Evolutionary conservation across 2,797 vertebrate genomes (phyloP).

Genomic region (Tapirus indicus): DNA sequence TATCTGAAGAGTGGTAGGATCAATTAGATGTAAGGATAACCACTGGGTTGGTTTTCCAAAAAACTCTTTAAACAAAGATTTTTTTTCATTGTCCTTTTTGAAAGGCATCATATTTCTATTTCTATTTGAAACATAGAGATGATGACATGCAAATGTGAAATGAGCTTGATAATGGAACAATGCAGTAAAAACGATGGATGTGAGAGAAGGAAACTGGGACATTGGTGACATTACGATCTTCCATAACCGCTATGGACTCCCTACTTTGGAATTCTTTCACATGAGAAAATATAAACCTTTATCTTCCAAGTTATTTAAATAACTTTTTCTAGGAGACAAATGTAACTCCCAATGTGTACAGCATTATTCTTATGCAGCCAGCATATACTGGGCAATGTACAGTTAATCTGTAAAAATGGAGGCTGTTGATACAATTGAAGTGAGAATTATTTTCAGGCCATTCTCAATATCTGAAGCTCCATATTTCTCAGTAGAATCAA

Average conservation of each 20-base stretch:
- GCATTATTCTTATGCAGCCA: neutral
- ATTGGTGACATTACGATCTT: neutral
- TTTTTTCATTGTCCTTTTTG: neutral
- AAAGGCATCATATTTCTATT: neutral
- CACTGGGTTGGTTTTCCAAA: neutral
- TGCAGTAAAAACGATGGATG: neutral
- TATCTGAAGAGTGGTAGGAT: neutral
- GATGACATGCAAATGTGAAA: neutral
- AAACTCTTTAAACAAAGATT: neutral
- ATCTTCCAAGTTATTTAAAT: neutral
- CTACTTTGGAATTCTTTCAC: neutral
- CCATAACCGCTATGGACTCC: neutral
- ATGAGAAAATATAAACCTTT: neutral
- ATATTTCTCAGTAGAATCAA: neutral
- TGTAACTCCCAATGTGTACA: neutral
- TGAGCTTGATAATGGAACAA: neutral
- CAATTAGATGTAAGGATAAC: neutral
- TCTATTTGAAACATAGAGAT: neutral
- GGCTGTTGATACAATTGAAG: neutral
- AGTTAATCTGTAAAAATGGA: neutral
- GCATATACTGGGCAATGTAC: neutral
- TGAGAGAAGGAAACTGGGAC: neutral
- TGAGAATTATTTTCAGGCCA: neutral
- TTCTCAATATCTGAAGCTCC: neutral
- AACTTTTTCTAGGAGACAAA: neutral